Evolutionary conservation across 2,797 vertebrate species (phyloP), one percentile per base, ranked within the genome.

Genomic region (Tenualosa ilisha): DNA sequence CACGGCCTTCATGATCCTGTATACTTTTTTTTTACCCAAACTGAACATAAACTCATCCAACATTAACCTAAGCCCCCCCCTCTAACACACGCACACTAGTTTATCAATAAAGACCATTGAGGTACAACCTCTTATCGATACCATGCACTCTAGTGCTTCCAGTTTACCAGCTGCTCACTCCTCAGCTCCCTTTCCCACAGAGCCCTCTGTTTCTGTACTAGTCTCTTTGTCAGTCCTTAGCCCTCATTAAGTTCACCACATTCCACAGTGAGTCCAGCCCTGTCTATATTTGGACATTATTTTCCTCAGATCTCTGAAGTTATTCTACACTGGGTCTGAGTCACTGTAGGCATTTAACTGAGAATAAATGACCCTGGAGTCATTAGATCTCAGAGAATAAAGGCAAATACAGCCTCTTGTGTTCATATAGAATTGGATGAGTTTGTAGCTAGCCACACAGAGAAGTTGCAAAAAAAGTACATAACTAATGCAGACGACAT

Each of bases 231-330:
- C 61, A 53, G n/a, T 79, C 40, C 46, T 22, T 79, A 5, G 82
- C 59, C 75, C 83, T 86, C 82, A 59, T 87, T 82, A 87, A 82
- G 31, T n/a, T 75, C 81, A 63, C 40, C 83, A 84, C 90, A 89
- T 91, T 91, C 88, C 87, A 84, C 82, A 86, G 85, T 82, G 68
- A 72, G 83, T 84, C 84, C 72, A 89, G 86, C 84, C 84, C 61
- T 81, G 84, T 85, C 86, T 91, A 90, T 92, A 92, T 94, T 93
- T 92, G 92, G 92, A 89, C 91, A 93, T 91, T 89, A 82, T 79
- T 79, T 79, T 79, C 72, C 40, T 46, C 15, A 79, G 40, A 46
- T 79, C 72, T 46, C 72, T 79, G 37, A 43, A 79, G 72, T 79
- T 43, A 79, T 40, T 79, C 72, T 79, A 24, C 15, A 22, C 72